Base-by-base conservation (phyloP, 2,113 vertebrate genomes). In the Tautogolabrus adspersus region DNA sequence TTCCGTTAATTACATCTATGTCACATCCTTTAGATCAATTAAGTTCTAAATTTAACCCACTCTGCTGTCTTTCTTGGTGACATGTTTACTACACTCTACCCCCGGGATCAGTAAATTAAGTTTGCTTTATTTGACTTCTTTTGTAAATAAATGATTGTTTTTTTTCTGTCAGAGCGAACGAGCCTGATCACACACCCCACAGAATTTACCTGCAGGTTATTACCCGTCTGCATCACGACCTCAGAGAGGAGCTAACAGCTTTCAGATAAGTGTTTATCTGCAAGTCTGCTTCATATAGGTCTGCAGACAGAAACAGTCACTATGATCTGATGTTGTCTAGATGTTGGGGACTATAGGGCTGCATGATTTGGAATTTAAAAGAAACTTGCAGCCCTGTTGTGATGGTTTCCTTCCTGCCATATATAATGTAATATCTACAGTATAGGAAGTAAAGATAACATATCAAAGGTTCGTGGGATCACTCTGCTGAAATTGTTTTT, bases 151-250 rank as follows among this genome's bases (percentile, higher is more conserved):
- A 74, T 3, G 68, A 23, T 22, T 81, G 7, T 13, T 73, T 81
- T 42, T 81, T 59, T 26, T 54, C 42, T 57, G 37, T 42, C 15
- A 16, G 18, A 65, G 38, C 66, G 70, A 52, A 75, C 58, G 10
- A 37, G 13, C 19, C 26, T 30, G 61, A 72, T 74, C 66, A 47
- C 5, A 74, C 52, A 64, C n/a, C 4, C 63, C 34, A 59, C 61
- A 60, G 44, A 22, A 58, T 66, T 9, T 51, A 66, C 58, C 75
- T 66, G 66, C 1, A 81, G 64, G 44, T 63, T n/a, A 64, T 69
- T 81, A 54, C 15, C 16, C 56, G 6, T 63, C 58, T 30, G 26
- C 66, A n/a, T 61, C 10, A 30, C 37, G 15, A n/a, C 42, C 13
- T 42, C 9, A 18, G 34, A 21, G 55, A 34, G 18, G 37, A 71